phyloP scores from a whole-genome alignment of 1,140 invertebrate species.

The Leptinotarsa undecemlineata region DNA sequence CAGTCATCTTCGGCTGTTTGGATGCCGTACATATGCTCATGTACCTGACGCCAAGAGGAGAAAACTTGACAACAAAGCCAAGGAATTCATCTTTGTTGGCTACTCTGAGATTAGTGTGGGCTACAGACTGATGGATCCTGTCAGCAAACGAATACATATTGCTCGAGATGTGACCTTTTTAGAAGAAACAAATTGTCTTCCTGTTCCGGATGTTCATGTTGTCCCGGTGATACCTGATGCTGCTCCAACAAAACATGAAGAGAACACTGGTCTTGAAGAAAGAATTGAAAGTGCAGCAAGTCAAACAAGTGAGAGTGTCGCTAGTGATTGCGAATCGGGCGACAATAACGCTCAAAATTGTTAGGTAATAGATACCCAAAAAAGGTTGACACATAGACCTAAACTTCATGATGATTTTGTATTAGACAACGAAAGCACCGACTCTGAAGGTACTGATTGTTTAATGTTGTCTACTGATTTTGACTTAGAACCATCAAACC shows the following conservation, averaged over 20 bases:
- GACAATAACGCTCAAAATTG: background rate
- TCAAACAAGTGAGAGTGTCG: slow-evolving; percentile 3
- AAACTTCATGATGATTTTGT: slow-evolving; percentile 16
- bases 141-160: slow-evolving; percentile 20
- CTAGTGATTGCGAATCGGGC: background rate
- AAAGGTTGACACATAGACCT: background rate
- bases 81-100: slow-evolving; percentile 54
- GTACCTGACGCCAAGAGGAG: slow-evolving; percentile 50
- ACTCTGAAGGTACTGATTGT: slow-evolving; percentile 17
- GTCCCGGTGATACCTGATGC: background rate
- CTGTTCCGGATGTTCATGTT: background rate
- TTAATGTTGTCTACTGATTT: slow-evolving; percentile 25
- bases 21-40: slow-evolving; percentile 53
- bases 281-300: slow-evolving; percentile 17
- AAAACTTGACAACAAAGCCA: slow-evolving; percentile 51
- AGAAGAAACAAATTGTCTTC: slow-evolving; percentile 16
- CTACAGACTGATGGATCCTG: slow-evolving; percentile 48
- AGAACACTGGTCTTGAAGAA: background rate
- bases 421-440: background rate
- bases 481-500: slow-evolving; percentile 26
- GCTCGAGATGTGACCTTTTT: slow-evolving; percentile 13
- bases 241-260: slow-evolving; percentile 6
- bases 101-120: slow-evolving; percentile 54
- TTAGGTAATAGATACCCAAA: slow-evolving; percentile 13
- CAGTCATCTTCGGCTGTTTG: slow-evolving; percentile 49